Evolutionary conservation across 1,140 invertebrate species (phyloP).

Genomic region (Agrypnia vestita): DNA sequence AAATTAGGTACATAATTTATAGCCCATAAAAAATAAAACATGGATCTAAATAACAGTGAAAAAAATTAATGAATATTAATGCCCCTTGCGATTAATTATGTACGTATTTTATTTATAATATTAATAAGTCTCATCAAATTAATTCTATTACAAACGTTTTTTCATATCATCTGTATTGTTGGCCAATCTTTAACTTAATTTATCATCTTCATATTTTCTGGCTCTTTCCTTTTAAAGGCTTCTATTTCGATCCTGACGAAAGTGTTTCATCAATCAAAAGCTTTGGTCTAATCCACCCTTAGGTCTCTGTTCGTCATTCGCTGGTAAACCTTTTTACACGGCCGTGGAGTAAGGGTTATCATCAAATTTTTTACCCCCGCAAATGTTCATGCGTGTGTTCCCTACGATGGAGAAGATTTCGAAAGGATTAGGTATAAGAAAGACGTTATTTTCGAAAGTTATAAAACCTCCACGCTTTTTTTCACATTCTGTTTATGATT

Average conservation of each 20-base stretch:
- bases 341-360: constrained; percentile 22
- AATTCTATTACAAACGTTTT: too few species aligned
- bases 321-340: constrained; percentile 22
- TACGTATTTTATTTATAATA: too few species aligned
- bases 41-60: too few species aligned
- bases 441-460: too few species aligned
- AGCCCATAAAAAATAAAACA: too few species aligned
- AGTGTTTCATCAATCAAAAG: constrained; percentile 55
- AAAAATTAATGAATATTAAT: too few species aligned
- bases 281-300: constrained; percentile 44
- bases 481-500: too few species aligned
- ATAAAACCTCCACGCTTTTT: too few species aligned
- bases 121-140: too few species aligned
- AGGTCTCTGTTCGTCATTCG: constrained; percentile 28
- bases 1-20: too few species aligned
- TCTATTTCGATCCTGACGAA: constrained; percentile 12
- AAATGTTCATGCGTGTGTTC: constrained; percentile 1
- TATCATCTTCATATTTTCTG: constrained; percentile 1
- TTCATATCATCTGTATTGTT: too few species aligned
- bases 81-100: too few species aligned
- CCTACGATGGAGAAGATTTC: not conserved
- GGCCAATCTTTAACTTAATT: not conserved
- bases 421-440: not conserved
- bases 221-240: not conserved
- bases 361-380: constrained; percentile 25